phyloP scores from a whole-genome alignment of 2,797 vertebrate species.

The Triplophysa yarkandensis region DNA sequence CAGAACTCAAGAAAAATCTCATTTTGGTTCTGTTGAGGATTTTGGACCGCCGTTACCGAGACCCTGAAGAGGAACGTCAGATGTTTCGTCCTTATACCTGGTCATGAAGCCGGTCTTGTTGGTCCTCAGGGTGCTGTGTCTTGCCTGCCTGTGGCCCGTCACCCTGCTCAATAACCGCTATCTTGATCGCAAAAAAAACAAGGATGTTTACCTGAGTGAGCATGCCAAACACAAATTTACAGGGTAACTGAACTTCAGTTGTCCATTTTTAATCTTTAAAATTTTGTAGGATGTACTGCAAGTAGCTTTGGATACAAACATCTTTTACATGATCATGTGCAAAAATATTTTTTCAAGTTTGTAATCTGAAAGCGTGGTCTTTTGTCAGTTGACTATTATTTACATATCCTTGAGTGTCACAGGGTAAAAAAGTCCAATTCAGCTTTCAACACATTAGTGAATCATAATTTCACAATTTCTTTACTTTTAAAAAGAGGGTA shows the following conservation, averaged over 20 bases:
- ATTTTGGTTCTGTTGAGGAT: neutral
- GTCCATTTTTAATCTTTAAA: too few relatives aligned
- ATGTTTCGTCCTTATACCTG: neutral
- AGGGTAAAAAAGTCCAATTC: too few relatives aligned
- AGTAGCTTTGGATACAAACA: too few relatives aligned
- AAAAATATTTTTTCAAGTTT: too few relatives aligned
- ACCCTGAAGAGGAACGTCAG: neutral
- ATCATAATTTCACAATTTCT: too few relatives aligned
- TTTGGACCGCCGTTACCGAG: conserved; percentile 11
- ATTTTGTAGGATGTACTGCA: too few relatives aligned
- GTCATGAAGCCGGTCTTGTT: conserved; percentile 75
- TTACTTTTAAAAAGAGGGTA: too few relatives aligned
- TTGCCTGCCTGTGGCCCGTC: conserved; percentile 72
- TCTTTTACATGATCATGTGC: neutral
- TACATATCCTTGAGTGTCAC: too few relatives aligned
- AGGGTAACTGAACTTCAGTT: conserved; percentile 72
- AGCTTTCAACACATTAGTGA: too few relatives aligned
- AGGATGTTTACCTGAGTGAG: conserved; percentile 74
- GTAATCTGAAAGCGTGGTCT: too few relatives aligned
- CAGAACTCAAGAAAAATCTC: neutral
- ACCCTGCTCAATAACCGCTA: conserved; percentile 68
- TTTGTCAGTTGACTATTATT: too few relatives aligned
- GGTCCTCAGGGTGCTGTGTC: conserved; percentile 69
- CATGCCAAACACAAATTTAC: conserved; percentile 76
- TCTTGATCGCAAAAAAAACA: conserved; percentile 73